phyloP scores from a whole-genome alignment of 2,888 invertebrate species.

The Diabrotica balteata region DNA sequence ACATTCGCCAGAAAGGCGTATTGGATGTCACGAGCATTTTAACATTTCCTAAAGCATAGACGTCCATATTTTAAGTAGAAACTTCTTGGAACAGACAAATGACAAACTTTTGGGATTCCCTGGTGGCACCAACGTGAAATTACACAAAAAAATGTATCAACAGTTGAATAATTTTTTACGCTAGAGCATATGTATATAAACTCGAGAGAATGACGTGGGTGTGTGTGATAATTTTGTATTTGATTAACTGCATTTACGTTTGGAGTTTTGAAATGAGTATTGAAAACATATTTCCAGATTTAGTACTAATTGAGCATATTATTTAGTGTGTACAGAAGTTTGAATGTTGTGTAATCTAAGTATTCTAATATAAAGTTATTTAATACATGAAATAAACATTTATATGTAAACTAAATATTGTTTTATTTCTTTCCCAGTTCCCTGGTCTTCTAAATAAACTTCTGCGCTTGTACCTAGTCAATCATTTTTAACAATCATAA shows the following conservation, averaged over 20 bases:
- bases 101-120: constrained; percentile 17
- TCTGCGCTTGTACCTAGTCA: too few relatives aligned
- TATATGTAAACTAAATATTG: constrained; percentile 33
- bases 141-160: constrained; percentile 30
- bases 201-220: constrained; percentile 35
- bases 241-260: constrained; percentile 35
- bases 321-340: constrained; percentile 41
- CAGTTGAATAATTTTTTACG: constrained; percentile 39
- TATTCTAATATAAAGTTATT: constrained; percentile 41
- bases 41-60: too few relatives aligned
- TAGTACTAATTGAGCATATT: constrained; percentile 42
- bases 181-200: constrained; percentile 44
- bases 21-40: too few relatives aligned
- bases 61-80: too few relatives aligned
- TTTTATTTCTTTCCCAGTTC: too few relatives aligned
- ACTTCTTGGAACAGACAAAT: too few relatives aligned
- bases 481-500: too few relatives aligned
- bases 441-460: too few relatives aligned
- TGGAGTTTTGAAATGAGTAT: constrained; percentile 28
- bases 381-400: constrained; percentile 41
- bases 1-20: too few relatives aligned
- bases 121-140: constrained; percentile 31
- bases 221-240: constrained; percentile 36
- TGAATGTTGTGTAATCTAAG: constrained; percentile 42
- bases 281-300: constrained; percentile 26